Evolutionary conservation across 2,113 vertebrate species (phyloP), one percentile per base, ranked within the genome.

Genomic region (Solenodon paradoxus): DNA sequence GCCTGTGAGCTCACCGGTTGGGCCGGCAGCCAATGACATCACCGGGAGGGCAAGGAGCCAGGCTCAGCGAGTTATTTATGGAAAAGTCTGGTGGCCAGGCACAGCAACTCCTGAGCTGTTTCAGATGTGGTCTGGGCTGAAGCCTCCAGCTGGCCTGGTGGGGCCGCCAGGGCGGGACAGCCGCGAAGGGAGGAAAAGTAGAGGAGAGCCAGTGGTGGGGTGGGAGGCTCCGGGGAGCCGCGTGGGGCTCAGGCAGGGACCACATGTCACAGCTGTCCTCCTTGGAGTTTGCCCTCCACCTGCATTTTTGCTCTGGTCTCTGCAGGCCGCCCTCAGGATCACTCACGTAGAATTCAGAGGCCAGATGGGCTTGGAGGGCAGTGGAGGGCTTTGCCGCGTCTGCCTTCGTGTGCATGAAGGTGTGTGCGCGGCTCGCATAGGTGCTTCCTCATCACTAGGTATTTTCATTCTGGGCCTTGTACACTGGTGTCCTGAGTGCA

Each of bases 21-120:
- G 96, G 97, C 95, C 66, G 3, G 5, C 0, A 2, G 97, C 97
- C 97, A 97, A 96, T 98, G 97, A 98, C 98, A 97, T 98, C 98
- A 98, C 95, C 89, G n/a, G 96, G 92, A 96, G 92, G 98, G 91
- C 96, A 0, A 83, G 96, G 87, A 97, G 98, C 97, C 95, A 97
- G 96, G 95, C 74, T 88, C 79, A 0, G 94, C 5, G 38, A 97
- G 98, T 95, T 98, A 98, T 98, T 98, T 98, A 45, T 96, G 97
- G 98, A 98, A 97, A 69, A 79, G 97, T 96, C 97, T 87, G 94
- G 96, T 86, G 51, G 97, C 94, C 78, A 59, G 96, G 96, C 66
- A 9, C 59, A 3, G 49, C 71, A 4, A 42, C 90, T 93, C 95
- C 93, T 88, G 97, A 97, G 87, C 95, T 4, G 22, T 98, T 98